phyloP scores from a whole-genome alignment of 2,797 vertebrate species.

The Galagoides demidoff region DNA sequence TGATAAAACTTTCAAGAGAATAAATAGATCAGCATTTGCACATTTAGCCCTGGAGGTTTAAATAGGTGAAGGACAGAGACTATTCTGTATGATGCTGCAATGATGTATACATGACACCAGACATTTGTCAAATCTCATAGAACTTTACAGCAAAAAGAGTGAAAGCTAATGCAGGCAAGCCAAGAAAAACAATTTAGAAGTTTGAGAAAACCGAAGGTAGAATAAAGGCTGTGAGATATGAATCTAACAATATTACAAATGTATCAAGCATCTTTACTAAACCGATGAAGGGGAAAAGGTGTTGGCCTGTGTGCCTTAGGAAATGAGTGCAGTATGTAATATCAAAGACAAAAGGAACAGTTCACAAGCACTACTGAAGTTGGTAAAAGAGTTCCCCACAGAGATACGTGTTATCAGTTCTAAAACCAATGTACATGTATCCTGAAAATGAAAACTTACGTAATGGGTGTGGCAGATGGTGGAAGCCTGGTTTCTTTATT shows the following conservation, averaged over 20 bases:
- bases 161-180: background rate
- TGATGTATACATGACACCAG: background rate
- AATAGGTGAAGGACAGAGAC: background rate
- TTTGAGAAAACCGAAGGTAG: background rate
- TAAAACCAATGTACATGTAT: background rate
- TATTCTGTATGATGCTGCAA: background rate
- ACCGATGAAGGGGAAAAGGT: background rate
- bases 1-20: background rate
- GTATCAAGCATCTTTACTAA: background rate
- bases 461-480: background rate
- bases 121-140: background rate
- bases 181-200: background rate
- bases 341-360: background rate
- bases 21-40: background rate
- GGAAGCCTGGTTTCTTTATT: background rate
- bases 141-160: background rate
- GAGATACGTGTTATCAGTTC: background rate
- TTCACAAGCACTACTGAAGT: too few relatives aligned
- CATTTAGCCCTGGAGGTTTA: background rate
- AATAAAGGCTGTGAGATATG: background rate
- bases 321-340: background rate
- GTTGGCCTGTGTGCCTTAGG: too few relatives aligned
- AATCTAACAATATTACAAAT: background rate
- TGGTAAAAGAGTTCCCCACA: background rate
- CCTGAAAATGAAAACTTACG: background rate